Base-by-base conservation (phyloP, 2,113 vertebrate genomes). In the Dunckerocampus dactyliophorus region DNA sequence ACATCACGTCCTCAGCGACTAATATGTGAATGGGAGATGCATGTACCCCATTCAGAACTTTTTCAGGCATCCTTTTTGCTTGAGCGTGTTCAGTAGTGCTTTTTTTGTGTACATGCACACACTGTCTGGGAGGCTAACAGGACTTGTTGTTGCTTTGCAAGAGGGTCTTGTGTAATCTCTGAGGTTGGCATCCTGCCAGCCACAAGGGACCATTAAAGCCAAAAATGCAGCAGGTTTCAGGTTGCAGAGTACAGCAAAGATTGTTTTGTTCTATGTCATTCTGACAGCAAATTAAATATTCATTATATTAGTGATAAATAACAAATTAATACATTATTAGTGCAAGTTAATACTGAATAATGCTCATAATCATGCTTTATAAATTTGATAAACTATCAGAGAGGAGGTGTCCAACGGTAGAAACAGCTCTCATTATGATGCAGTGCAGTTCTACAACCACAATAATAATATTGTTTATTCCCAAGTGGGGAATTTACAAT, bases 111-210 rank as follows among this genome's bases (percentile, higher is more conserved):
- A 17, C 45, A 19, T 61, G 47, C 19, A 16, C 56, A 39, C 11
- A 48, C 55, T 56, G 20, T 17, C 7, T 8, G 50, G 12, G 13
- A 8, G 50, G 22, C 21, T 52, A 71, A 65, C 64, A 52, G 65
- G 57, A 64, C n/a, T 16, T 49, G 63, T 82, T 83, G 77, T 79
- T 79, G 80, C 76, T 75, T 78, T 82, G 88, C 84, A 81, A 86
- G 74, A 75, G 64, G 70, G 87, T 85, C 79, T 89, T 87, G 76
- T 68, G 55, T 80, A 88, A 89, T 85, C 77, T 71, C 57, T 77
- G 53, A 59, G 47, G 59, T 65, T 84, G 87, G 84, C 80, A 43
- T 8, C 2, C 16, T 53, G 51, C 76, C 74, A 84, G 66, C 82
- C 84, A 79, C 79, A 76, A 82, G 82, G 78, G 66, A 72, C 22